phyloP scores from a whole-genome alignment of 1,140 invertebrate species.

The Euura saliciscinereae region DNA sequence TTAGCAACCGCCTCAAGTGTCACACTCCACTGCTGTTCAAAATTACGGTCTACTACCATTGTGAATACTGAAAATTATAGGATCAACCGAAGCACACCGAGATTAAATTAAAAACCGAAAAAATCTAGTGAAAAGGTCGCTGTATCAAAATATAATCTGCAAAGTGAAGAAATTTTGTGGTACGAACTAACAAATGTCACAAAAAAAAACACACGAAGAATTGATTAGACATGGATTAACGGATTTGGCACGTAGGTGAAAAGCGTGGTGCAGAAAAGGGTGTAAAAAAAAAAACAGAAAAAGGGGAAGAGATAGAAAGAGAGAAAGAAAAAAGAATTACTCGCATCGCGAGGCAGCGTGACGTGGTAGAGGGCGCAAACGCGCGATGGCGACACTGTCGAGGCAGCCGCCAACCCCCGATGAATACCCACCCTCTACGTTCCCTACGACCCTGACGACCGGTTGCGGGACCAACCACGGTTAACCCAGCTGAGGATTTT shows the following conservation, averaged over 20 bases:
- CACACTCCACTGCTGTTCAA: neutral
- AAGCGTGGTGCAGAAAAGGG: neutral
- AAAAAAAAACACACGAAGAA: slow-evolving; percentile 5
- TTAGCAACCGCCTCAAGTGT: neutral
- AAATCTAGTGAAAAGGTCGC: too few species aligned
- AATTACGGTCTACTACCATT: too few species aligned
- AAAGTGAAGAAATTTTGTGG: neutral
- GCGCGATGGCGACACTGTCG: neutral
- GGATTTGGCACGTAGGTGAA: slow-evolving; percentile 31
- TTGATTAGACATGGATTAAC: slow-evolving; percentile 37
- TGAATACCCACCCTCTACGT: too few species aligned
- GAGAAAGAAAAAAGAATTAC: slow-evolving; percentile 1
- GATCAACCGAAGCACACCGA: too few species aligned
- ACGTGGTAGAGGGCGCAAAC: neutral
- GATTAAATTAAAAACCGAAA: too few species aligned
- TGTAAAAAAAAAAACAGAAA: slow-evolving; percentile 18
- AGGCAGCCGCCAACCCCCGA: too few species aligned
- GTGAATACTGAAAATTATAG: too few species aligned
- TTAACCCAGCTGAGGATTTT: too few species aligned
- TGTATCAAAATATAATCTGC: too few species aligned
- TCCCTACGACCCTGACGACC: too few species aligned
- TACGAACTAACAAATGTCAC: slow-evolving; percentile 13
- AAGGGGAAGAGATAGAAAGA: slow-evolving; percentile 16
- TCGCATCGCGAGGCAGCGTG: neutral
- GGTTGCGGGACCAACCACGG: too few species aligned